Percentiles rank a stretch among this genome's conserved stretches.
These are phyloP conservation scores for Parasteatoda tepidariorum DNA, from an alignment of 1,140 invertebrate species.

Conservation along the genomic window DNA sequence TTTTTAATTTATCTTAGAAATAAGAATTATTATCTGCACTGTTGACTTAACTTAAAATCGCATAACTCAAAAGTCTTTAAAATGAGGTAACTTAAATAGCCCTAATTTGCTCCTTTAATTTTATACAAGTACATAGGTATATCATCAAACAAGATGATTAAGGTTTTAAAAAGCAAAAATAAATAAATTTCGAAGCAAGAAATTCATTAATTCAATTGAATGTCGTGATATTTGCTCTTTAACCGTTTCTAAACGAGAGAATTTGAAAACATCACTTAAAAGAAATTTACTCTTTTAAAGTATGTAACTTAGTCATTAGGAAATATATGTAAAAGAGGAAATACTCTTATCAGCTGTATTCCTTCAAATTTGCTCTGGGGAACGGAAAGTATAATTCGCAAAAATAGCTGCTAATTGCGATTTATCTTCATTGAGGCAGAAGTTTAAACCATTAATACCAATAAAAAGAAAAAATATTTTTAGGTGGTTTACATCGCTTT, in stretches of 20 bases:
- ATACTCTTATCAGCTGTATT: conserved; percentile 12
- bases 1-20: too few species aligned
- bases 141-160: too few species aligned
- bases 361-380: not conserved
- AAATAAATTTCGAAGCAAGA: too few species aligned
- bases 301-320: not conserved
- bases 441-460: conserved; percentile 36
- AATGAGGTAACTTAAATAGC: too few species aligned
- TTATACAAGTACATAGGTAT: too few species aligned
- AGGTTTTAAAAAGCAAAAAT: too few species aligned
- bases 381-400: conserved; percentile 15
- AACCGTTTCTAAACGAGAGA: not conserved
- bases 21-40: too few species aligned
- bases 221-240: conserved; percentile 12
- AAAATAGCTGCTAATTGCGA: conserved; percentile 41
- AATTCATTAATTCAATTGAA: too few species aligned
- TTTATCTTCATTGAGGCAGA: conserved; percentile 35
- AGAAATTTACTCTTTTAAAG: conserved; percentile 3
- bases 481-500: not conserved
- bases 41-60: too few species aligned
- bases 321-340: not conserved
- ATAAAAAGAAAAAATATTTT: conserved; percentile 13
- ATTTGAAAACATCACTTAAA: conserved; percentile 23
- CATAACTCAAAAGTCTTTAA: too few species aligned
- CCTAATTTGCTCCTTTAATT: too few species aligned